Base-by-base conservation (phyloP, 53 echinoderm and acorn worm genomes). In the Pentamera pediparva region DNA sequence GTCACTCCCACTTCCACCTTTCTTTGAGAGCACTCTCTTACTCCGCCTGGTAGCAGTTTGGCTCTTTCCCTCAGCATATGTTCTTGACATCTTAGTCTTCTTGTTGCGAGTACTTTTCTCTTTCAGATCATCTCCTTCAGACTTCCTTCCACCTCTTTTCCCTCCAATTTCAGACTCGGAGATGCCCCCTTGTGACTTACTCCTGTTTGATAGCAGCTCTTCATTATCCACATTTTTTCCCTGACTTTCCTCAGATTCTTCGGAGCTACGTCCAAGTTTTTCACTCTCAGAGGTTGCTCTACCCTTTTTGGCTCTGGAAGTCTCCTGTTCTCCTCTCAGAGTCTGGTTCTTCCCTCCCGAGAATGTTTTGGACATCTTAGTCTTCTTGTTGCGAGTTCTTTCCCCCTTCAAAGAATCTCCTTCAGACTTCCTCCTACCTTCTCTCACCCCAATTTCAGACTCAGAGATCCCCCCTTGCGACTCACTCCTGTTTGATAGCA, bases 171-270 rank as follows among this genome's bases (percentile, higher is more conserved):
- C 54, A 26, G 54, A 2, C 22, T 19, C 28, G 12, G 54, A 54
- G 7, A 6, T 11, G 12, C 24, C 28, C 0, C 54, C 7, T 54
- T 54, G 6, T 26, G 25, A 26, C 28, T 28, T 54, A 0, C 25
- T 8, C 28, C 28, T 24, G 6, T 34, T 11, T 57, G 18, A 62
- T 36, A 48, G 36, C 53, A 1, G 47, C 6, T 27, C 62, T 30
- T 6, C 11, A 35, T 53, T 27, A 38, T 72, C 57, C 37, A 57
- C 54, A 15, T 61, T 59, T 3, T 61, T 75, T 32, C 61, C 75
- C 11, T 43, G 20, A 12, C 51, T 48, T 36, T 35, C 26, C 30
- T 10, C 27, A 27, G 37, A 20, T 17, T 28, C 34, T 35, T 32
- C 35, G 18, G 26, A 59, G 10, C 28, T n/a, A 17, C 6, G 21